Evolutionary conservation across 2,888 invertebrate species (phyloP).

Genomic region (Drosophila neonasuta): DNA sequence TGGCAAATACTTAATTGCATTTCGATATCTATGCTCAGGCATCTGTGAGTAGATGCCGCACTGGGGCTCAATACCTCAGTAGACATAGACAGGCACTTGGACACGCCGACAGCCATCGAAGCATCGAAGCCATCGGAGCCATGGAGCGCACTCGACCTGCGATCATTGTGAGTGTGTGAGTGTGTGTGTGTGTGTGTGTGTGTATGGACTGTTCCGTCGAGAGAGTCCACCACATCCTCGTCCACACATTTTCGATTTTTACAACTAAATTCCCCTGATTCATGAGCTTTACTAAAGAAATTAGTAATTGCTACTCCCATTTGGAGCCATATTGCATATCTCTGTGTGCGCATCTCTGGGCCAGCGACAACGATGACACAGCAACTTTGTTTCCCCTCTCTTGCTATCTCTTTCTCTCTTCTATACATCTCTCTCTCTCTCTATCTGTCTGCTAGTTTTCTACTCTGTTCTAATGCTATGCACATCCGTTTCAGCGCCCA

Average conservation of each 20-base stretch:
- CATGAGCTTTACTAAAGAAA: slow-evolving; percentile 71
- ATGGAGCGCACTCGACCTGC: slow-evolving; percentile 6
- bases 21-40: slow-evolving; percentile 81
- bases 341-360: slow-evolving; percentile 45
- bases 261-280: slow-evolving; percentile 70
- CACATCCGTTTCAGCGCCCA: slow-evolving; percentile 45
- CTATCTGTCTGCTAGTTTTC: slow-evolving; percentile 1
- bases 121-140: background rate
- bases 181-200: background rate
- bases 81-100: slow-evolving; percentile 50
- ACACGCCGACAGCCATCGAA: slow-evolving; percentile 35
- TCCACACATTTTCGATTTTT: slow-evolving; percentile 63
- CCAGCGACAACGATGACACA: slow-evolving; percentile 46
- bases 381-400: background rate
- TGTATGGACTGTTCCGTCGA: slow-evolving; percentile 6
- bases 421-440: background rate
- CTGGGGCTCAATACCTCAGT: slow-evolving; percentile 45
- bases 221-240: slow-evolving; percentile 4
- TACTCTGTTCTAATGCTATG: slow-evolving; percentile 37
- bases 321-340: slow-evolving; percentile 61
- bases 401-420: background rate
- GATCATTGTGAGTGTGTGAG: background rate
- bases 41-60: slow-evolving; percentile 76
- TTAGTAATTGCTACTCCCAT: slow-evolving; percentile 76
- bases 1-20: slow-evolving; percentile 81